phyloP scores from a whole-genome alignment of 2,113 vertebrate species.

The Oplegnathus fasciatus region DNA sequence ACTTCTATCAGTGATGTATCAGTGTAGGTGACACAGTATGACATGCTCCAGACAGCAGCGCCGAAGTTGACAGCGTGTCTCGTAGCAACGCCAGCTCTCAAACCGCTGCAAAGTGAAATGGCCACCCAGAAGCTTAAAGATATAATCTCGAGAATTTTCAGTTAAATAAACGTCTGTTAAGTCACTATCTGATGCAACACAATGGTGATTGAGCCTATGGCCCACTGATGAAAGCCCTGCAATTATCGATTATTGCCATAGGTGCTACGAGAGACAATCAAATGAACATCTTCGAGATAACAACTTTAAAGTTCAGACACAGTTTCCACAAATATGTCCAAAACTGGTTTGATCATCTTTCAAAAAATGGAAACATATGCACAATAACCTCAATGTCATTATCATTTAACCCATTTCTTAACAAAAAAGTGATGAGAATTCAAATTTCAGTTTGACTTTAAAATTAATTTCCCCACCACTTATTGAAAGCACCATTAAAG shows the following conservation, averaged over 20 bases:
- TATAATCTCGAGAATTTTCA: too few species aligned
- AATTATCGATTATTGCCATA: too few species aligned
- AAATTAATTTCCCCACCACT: not conserved
- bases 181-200: too few species aligned
- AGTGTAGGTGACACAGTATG: not conserved
- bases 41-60: too few species aligned
- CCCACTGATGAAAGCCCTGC: too few species aligned
- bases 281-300: too few species aligned
- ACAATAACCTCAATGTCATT: not conserved
- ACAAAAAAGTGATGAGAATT: not conserved
- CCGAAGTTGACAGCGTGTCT: too few species aligned
- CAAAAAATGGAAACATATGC: not conserved
- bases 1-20: not conserved
- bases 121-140: not conserved
- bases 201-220: too few species aligned
- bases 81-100: not conserved
- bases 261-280: too few species aligned
- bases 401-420: not conserved
- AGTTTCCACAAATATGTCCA: not conserved
- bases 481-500: conserved; percentile 23
- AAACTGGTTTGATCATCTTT: not conserved
- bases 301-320: not conserved
- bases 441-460: conserved; percentile 1
- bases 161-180: too few species aligned
- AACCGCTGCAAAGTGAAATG: not conserved